These are phyloP conservation scores for Stomatorhinus ivindoensis DNA, from an alignment of 2,113 vertebrate species.

Conservation along the genomic window DNA sequence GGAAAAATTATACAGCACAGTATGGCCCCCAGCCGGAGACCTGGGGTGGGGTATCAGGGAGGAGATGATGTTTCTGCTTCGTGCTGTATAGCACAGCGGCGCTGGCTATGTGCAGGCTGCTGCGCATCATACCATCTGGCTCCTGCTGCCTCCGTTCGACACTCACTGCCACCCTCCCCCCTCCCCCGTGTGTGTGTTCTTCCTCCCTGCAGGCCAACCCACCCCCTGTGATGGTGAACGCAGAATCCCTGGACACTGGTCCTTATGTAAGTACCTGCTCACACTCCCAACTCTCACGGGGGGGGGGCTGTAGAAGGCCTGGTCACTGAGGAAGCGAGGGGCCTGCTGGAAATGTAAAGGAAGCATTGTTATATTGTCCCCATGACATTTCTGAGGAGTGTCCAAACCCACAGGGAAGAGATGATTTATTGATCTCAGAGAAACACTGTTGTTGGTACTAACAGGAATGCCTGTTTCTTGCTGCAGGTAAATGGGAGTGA, in stretches of 20 bases:
- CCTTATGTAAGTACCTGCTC: conserved; percentile 82
- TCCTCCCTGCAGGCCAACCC: conserved; percentile 69
- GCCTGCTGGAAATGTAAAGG: not conserved
- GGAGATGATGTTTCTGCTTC: not conserved
- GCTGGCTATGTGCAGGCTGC: not conserved
- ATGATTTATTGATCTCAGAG: not conserved
- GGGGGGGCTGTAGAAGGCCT: not conserved
- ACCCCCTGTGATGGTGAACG: conserved; percentile 82
- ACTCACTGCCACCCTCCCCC: not conserved
- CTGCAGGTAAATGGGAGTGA: conserved; percentile 92
- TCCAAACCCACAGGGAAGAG: not conserved
- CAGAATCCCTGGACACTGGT: conserved; percentile 83
- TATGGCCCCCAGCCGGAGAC: not conserved
- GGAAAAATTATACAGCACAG: not conserved
- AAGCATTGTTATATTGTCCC: not conserved
- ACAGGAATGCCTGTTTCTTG: conserved; percentile 25
- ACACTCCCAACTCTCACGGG: not conserved
- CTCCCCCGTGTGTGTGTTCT: not conserved
- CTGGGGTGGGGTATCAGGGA: not conserved
- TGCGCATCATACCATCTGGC: not conserved
- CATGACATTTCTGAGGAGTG: not conserved
- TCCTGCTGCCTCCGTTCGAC: not conserved
- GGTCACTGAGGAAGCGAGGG: not conserved
- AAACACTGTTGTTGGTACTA: not conserved
- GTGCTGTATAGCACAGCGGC: not conserved